Conservation (phyloP, 2,113 vertebrate genomes). For the Grammomys dolichurus region DNA sequence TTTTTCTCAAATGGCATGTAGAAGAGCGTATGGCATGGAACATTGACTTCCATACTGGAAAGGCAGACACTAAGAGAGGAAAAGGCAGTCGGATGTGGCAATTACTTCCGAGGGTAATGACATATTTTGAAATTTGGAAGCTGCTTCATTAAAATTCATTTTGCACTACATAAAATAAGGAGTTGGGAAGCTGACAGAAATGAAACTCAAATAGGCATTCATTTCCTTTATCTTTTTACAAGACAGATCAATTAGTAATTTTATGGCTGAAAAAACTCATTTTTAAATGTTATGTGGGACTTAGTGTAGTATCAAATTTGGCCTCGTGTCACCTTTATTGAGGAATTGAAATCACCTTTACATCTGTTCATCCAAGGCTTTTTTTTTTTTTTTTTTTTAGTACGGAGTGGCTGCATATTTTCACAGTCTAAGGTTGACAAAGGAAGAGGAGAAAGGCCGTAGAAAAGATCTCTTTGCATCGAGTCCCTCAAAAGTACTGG, state of each 20-base stretch:
- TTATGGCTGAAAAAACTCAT: constrained; percentile 87
- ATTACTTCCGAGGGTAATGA: constrained; percentile 81
- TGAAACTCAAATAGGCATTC: constrained; percentile 85
- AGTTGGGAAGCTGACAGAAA: constrained; percentile 85
- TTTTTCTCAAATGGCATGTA: constrained; percentile 12
- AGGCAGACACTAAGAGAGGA: constrained; percentile 77
- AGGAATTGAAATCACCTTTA: constrained; percentile 76
- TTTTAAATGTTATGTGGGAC: constrained; percentile 84
- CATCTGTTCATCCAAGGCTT: constrained; percentile 67
- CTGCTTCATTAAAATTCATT: constrained; percentile 86
- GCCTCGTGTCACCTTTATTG: constrained; percentile 85
- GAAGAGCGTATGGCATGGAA: constrained; percentile 52
- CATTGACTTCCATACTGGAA: constrained; percentile 69
- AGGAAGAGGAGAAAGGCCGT: not conserved
- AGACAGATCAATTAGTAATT: constrained; percentile 89
- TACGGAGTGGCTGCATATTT: constrained; percentile 47
- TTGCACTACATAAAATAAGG: constrained; percentile 85
- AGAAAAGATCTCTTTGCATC: constrained; percentile 64
- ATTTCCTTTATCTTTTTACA: constrained; percentile 88
- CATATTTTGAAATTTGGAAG: constrained; percentile 86
- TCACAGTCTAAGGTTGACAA: constrained; percentile 50
- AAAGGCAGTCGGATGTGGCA: constrained; percentile 80
- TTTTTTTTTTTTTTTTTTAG: too few species aligned
- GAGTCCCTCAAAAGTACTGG: constrained; percentile 55
- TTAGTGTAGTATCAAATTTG: constrained; percentile 83